Evolutionary conservation across 2,113 vertebrate genomes (phyloP), one percentile per base, ranked within the genome.

Genomic region (Ornithorhynchus anatinus): DNA sequence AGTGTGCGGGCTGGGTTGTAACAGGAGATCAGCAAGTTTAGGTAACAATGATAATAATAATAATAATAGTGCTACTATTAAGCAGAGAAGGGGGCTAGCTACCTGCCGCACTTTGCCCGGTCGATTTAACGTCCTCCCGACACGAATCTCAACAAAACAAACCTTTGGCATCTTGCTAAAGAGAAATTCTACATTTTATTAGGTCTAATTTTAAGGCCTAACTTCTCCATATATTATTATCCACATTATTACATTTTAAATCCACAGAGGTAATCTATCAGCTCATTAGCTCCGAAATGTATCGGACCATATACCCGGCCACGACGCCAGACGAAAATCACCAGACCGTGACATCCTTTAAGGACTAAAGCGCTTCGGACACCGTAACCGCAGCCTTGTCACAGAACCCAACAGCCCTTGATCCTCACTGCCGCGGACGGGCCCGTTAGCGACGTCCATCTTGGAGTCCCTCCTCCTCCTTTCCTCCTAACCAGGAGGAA

Each of bases 191-290:
- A 59, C 51, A 88, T 90, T 90, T 83, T 86, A 89, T 93, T 74
- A 84, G 75, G 79, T 84, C 71, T 85, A 87, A 71, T 27, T 82
- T 82, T 84, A 89, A 91, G 90, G 86, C 87, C 88, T 84, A 69
- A 81, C 86, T 77, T 72, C 56, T 54, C 84, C 75, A 84, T 59
- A 86, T 60, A 71, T 78, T 82, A 82, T 69, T 86, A n/a, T n/a
- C n/a, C 69, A 82, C 67, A 84, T 37, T 22, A 51, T 85, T 84
- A 87, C 66, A 82, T 76, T 82, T 89, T 81, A 76, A 80, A 82
- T 63, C 5, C 13, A 85, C 72, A 63, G 75, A 89, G 74, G 69
- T 73, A 61, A 79, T 83, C 42, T 9, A 59, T 76, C 69, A 72
- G 69, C 47, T 87, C 75, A 75, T 65, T 64, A 79, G 75, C 77